Percentiles rank a stretch among this genome's conserved stretches.
Conservation (phyloP, 2,888 invertebrate species). For the Acleris emargana region DNA sequence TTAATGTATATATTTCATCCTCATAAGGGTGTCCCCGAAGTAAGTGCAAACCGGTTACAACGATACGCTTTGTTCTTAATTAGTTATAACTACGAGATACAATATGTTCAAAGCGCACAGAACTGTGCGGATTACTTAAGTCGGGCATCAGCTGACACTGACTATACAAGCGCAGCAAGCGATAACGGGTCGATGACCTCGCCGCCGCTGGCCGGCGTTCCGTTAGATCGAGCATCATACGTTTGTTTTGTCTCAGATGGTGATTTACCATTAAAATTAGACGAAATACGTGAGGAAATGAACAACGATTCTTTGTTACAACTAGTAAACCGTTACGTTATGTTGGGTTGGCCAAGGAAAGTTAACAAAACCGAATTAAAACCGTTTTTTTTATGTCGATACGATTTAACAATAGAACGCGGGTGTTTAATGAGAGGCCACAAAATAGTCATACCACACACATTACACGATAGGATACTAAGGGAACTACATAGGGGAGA, state of each 20-base stretch:
- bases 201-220: neutral
- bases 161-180: neutral
- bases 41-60: slow-evolving; percentile 23
- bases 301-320: neutral
- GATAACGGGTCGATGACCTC: neutral
- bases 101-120: slow-evolving; percentile 8
- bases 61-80: slow-evolving; percentile 17
- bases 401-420: slow-evolving; percentile 16
- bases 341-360: slow-evolving; percentile 29
- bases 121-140: slow-evolving; percentile 19
- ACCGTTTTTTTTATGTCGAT: slow-evolving; percentile 8
- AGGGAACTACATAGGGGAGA: slow-evolving; percentile 10
- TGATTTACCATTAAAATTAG: slow-evolving; percentile 16
- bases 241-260: slow-evolving; percentile 18
- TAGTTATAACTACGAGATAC: slow-evolving; percentile 19
- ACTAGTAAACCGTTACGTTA: slow-evolving; percentile 1
- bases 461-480: neutral
- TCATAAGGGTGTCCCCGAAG: slow-evolving; percentile 28
- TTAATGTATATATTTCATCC: slow-evolving; percentile 24
- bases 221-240: slow-evolving; percentile 30
- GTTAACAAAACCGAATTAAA: neutral
- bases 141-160: slow-evolving; percentile 1
- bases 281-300: slow-evolving; percentile 7
- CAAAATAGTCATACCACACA: slow-evolving; percentile 14
- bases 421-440: slow-evolving; percentile 20